Percentiles rank a stretch among this genome's conserved stretches.
These are phyloP conservation scores for Scytalopus superciliaris DNA, from an alignment of 2,113 vertebrate genomes.

Conservation along the genomic window DNA sequence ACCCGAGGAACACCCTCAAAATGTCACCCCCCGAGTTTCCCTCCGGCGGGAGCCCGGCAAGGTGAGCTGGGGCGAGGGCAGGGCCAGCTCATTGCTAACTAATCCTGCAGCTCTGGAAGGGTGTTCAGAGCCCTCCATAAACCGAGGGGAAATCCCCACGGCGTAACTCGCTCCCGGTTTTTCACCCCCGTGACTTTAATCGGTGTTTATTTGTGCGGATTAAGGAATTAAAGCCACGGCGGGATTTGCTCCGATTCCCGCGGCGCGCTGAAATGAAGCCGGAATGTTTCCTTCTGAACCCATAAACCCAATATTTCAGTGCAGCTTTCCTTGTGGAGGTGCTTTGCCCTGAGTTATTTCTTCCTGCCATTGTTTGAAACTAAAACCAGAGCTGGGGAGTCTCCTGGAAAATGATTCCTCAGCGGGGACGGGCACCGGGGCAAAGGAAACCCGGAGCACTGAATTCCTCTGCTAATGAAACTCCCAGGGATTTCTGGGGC, in stretches of 20 bases:
- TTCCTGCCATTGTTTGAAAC: neutral
- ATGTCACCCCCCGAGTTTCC: neutral
- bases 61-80: neutral
- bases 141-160: neutral
- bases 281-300: neutral
- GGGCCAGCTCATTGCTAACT: neutral
- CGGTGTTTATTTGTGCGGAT: neutral
- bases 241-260: neutral
- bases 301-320: neutral
- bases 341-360: neutral
- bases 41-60: neutral
- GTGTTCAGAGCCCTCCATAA: neutral
- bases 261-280: neutral
- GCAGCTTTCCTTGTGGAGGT: neutral
- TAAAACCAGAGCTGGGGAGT: neutral
- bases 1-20: slow-evolving; percentile 28
- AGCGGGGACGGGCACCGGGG: neutral
- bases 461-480: neutral
- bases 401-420: neutral
- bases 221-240: neutral
- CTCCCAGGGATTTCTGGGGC: neutral
- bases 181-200: neutral
- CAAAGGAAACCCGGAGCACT: neutral
- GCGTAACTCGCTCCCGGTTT: neutral
- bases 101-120: no score